These are phyloP conservation scores for Colletes gigas DNA, from an alignment of 1,140 invertebrate species.

Conservation along the genomic window DNA sequence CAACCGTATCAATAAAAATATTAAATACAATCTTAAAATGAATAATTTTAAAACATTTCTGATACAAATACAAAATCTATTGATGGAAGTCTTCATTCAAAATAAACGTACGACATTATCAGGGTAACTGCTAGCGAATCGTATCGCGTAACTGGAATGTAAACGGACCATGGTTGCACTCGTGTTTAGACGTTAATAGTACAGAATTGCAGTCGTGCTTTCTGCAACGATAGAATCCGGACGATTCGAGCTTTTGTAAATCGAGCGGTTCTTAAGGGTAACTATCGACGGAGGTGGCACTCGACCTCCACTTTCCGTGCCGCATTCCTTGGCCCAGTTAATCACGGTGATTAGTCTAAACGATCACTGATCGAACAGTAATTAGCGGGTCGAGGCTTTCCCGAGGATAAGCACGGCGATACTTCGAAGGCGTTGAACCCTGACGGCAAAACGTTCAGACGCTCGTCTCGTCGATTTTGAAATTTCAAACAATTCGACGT, in stretches of 20 bases:
- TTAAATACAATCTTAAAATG: too few relatives aligned
- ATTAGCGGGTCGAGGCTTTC: slow-evolving; percentile 32
- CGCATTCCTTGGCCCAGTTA: slow-evolving; percentile 21
- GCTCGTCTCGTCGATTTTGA: slow-evolving; percentile 11
- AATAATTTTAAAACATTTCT: too few relatives aligned
- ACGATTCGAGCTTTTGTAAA: slow-evolving; percentile 10
- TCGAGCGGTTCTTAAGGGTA: slow-evolving; percentile 1
- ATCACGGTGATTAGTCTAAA: slow-evolving; percentile 40
- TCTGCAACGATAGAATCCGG: not conserved
- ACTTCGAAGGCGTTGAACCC: not conserved
- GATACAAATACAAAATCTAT: too few relatives aligned
- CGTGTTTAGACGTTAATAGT: slow-evolving; percentile 8
- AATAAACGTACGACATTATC: not conserved
- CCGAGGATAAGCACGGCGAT: not conserved
- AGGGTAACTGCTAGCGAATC: too few relatives aligned
- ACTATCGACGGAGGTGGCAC: not conserved
- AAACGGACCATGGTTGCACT: not conserved
- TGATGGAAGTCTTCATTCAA: too few relatives aligned
- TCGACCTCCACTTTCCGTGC: not conserved
- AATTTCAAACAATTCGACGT: slow-evolving; percentile 26
- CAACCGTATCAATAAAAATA: too few relatives aligned
- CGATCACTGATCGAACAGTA: slow-evolving; percentile 44
- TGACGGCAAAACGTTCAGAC: slow-evolving; percentile 23
- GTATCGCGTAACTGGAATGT: not conserved
- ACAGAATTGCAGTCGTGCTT: not conserved